phyloP scores from a whole-genome alignment of 2,888 invertebrate genomes.

The Ectemnius lituratus region DNA sequence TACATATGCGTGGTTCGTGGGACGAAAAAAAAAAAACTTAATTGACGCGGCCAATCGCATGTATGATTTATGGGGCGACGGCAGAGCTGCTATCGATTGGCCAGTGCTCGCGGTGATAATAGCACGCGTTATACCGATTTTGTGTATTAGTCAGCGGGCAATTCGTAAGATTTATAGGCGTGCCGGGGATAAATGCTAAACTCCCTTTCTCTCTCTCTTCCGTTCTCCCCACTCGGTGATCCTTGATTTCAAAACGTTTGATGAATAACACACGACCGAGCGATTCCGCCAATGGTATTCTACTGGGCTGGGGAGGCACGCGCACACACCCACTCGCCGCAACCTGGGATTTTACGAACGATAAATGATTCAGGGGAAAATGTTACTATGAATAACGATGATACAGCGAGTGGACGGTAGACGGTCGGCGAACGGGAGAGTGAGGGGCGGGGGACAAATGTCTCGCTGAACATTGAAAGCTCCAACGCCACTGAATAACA shows the following conservation, averaged over 20 bases:
- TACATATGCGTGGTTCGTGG: not conserved
- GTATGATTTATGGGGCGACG: slow-evolving; percentile 30
- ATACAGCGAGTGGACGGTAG: not conserved
- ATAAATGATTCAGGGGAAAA: slow-evolving; percentile 1
- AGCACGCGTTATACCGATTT: slow-evolving; percentile 18
- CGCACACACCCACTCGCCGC: too few relatives aligned
- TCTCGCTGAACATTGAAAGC: not conserved
- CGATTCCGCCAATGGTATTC: slow-evolving; percentile 29
- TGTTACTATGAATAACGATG: not conserved
- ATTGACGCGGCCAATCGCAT: slow-evolving; percentile 36
- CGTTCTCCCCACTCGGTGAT: slow-evolving; percentile 21
- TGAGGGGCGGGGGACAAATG: not conserved
- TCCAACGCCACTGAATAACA: slow-evolving; percentile 2
- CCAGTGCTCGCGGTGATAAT: slow-evolving; percentile 48
- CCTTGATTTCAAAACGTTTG: slow-evolving; percentile 55
- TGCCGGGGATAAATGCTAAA: slow-evolving; percentile 58
- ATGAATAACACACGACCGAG: slow-evolving; percentile 33
- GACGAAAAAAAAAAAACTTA: slow-evolving; percentile 31
- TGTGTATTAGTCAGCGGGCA: slow-evolving; percentile 35
- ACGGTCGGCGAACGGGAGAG: too few relatives aligned
- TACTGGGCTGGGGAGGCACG: slow-evolving; percentile 15
- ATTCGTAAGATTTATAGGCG: slow-evolving; percentile 52
- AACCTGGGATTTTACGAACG: not conserved
- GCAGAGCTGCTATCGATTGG: slow-evolving; percentile 44
- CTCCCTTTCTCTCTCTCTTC: slow-evolving; percentile 22